These are phyloP conservation scores for Aspidiotus destructor DNA, from an alignment of 2,888 invertebrate genomes.

Conservation along the genomic window DNA sequence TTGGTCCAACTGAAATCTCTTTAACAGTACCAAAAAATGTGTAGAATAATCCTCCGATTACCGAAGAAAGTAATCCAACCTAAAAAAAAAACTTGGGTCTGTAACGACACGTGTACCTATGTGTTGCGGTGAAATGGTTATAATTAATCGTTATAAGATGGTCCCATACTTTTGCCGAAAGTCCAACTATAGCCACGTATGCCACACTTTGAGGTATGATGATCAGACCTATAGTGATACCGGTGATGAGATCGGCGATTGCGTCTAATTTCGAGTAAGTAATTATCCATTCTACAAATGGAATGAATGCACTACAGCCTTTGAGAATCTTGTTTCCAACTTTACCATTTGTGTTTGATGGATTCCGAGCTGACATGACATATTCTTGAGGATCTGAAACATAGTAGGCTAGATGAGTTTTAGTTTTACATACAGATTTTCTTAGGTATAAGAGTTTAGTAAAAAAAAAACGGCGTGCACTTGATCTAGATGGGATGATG, in stretches of 20 bases:
- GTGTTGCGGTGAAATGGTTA: too few species aligned
- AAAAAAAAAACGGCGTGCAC: too few species aligned
- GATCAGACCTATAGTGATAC: slow-evolving; percentile 78
- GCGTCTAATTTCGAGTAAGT: slow-evolving; percentile 58
- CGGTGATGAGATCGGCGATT: slow-evolving; percentile 74
- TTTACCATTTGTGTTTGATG: slow-evolving; percentile 15
- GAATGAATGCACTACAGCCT: slow-evolving; percentile 26
- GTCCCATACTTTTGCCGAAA: slow-evolving; percentile 59
- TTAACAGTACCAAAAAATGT: slow-evolving; percentile 75
- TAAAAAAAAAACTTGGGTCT: slow-evolving; percentile 39
- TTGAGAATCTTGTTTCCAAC: slow-evolving; percentile 20
- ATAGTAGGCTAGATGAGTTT: too few species aligned
- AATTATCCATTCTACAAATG: slow-evolving; percentile 47
- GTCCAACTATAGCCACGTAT: slow-evolving; percentile 76
- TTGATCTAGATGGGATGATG: too few species aligned
- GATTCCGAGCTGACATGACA: slow-evolving; percentile 21
- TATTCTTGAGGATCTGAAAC: neutral
- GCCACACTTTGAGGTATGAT: slow-evolving; percentile 90
- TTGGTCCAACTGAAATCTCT: slow-evolving; percentile 84
- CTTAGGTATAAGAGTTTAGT: too few species aligned
- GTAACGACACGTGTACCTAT: neutral
- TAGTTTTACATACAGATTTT: too few species aligned
- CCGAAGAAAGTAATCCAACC: slow-evolving; percentile 87
- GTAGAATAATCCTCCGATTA: slow-evolving; percentile 81
- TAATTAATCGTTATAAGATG: too few species aligned